Base-by-base conservation (phyloP, 1,140 invertebrate species). In the Habropoda laboriosa region DNA sequence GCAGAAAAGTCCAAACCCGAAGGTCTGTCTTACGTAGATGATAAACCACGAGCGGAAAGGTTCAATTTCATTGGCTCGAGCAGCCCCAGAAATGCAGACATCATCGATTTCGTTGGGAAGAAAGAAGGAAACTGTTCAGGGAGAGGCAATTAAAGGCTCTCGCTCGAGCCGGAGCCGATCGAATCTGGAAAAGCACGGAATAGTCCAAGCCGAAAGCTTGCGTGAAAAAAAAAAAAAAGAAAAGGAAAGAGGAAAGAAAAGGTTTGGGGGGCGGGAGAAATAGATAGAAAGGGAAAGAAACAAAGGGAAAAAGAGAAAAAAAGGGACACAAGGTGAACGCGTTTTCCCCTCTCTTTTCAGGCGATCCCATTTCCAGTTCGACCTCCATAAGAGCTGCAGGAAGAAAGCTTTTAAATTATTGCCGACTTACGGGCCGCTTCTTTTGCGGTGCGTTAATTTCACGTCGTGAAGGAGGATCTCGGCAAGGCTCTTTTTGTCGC, bases 321-420 rank as follows among this genome's bases (percentile, higher is more conserved):
- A 16, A 21, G 8, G 35, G 7, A 27, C 3, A 40, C 1, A 27
- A 35, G n/a, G n/a, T 30, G 27, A 24, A n/a, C 8, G 30, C 21
- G 8, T n/a, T 68, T 64, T 40, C 30, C 13, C 3, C 30, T 18
- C 8, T 27, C 16, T 10, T 66, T 30, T 21, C 68, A 30, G 5
- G 32, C 51, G 32, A 66, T 70, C 40, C 27, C 68, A 21, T 21
- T n/a, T 66, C 21, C 55, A 27, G 24, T 67, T 42, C 55, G 27
- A 21, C 49, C n/a, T n/a, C n/a, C 72, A 80, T 63, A 67, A 47
- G 60, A 40, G 53, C 55, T 24, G 7, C 13, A 35, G 74, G 51
- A 57, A 77, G 57, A 63, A 72, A 72, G 45, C 51, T 75, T 79
- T 75, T 80, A 79, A 84, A 83, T 84, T 82, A 79, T 84, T 68